Conservation (phyloP, 2,797 vertebrate species). For the Scleropages formosus region DNA sequence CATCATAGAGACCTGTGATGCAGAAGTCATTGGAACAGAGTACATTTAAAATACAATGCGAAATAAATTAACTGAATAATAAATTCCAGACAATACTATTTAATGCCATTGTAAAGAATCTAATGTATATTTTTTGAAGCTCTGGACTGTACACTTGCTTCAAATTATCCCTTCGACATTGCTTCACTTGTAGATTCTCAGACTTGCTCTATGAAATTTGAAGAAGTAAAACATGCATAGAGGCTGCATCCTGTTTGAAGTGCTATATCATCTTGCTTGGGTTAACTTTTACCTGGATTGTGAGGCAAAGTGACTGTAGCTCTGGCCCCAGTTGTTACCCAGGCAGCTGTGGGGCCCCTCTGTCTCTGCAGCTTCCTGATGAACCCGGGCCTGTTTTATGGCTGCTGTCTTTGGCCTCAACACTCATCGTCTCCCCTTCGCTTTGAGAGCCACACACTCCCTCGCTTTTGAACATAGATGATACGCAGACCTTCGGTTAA, state of each 20-base stretch:
- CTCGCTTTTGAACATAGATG: neutral
- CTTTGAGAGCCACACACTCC: neutral
- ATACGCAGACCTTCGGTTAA: conserved; percentile 1
- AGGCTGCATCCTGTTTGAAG: neutral
- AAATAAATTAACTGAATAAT: too few relatives aligned
- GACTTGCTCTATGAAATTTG: too few relatives aligned
- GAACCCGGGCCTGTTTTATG: neutral
- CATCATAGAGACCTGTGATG: too few relatives aligned
- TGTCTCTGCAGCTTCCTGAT: neutral
- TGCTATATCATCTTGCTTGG: neutral
- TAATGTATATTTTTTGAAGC: too few relatives aligned
- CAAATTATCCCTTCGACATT: too few relatives aligned
- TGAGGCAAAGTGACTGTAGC: neutral
- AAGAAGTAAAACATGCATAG: neutral
- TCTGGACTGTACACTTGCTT: too few relatives aligned
- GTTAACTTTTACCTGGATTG: neutral
- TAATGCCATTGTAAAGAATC: too few relatives aligned
- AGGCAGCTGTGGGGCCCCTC: neutral
- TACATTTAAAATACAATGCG: too few relatives aligned
- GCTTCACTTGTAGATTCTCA: too few relatives aligned
- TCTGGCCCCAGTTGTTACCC: neutral
- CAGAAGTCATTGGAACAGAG: too few relatives aligned
- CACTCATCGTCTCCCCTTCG: neutral
- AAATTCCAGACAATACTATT: too few relatives aligned
- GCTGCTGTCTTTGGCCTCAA: neutral